Evolutionary conservation across 2,888 invertebrate species (phyloP).

Genomic region (Amphimallon solstitiale): DNA sequence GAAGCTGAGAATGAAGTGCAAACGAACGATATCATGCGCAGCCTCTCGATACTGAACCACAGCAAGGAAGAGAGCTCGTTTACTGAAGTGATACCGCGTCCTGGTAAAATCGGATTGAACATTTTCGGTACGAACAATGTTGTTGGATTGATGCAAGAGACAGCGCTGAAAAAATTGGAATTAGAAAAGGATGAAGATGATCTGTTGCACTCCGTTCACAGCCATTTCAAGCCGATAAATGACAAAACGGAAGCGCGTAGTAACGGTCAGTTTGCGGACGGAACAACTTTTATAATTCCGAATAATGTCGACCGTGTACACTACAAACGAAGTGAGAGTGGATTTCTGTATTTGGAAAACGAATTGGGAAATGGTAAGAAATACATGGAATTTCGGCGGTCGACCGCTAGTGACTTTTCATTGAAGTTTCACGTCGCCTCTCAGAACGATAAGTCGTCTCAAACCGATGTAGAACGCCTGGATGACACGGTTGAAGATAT

Average conservation of each 20-base stretch:
- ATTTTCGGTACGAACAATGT: constrained; percentile 40
- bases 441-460: constrained; percentile 68
- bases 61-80: constrained; percentile 73
- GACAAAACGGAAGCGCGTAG: constrained; percentile 56
- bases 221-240: constrained; percentile 86
- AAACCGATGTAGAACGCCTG: constrained; percentile 64
- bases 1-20: constrained; percentile 54
- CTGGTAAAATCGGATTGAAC: constrained; percentile 40
- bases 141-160: constrained; percentile 31
- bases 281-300: constrained; percentile 77
- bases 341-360: constrained; percentile 69
- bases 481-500: not conserved
- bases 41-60: constrained; percentile 70
- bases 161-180: constrained; percentile 33
- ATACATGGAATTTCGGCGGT: constrained; percentile 67
- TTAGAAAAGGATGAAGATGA: constrained; percentile 44
- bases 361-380: constrained; percentile 64
- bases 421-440: constrained; percentile 78
- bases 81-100: constrained; percentile 67
- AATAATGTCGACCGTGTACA: constrained; percentile 71
- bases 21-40: constrained; percentile 46
- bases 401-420: constrained; percentile 57
- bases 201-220: constrained; percentile 69
- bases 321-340: constrained; percentile 74
- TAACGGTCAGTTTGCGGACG: constrained; percentile 71